These are phyloP conservation scores for Notoglanidium macrostoma DNA, from an alignment of 2,797 vertebrate genomes.

Conservation along the genomic window DNA sequence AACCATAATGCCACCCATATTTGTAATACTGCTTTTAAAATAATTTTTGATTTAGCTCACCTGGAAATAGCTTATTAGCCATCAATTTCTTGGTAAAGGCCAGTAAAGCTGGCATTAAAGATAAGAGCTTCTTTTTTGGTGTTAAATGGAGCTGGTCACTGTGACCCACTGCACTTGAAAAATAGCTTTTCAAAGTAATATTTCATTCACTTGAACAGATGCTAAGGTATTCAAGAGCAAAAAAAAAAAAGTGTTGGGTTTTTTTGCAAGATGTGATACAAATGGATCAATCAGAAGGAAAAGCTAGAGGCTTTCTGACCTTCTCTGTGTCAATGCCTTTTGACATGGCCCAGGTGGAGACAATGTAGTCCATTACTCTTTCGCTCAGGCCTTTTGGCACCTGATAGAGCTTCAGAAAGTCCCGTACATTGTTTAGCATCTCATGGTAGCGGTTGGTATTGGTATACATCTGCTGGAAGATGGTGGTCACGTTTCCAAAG, in stretches of 20 bases:
- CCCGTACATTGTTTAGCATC: slow-evolving; percentile 97
- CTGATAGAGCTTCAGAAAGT: slow-evolving; percentile 97
- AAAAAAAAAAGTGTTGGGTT: neutral
- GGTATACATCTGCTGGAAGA: slow-evolving; percentile 99
- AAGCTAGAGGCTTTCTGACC: slow-evolving; percentile 70
- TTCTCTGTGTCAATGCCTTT: slow-evolving; percentile 99
- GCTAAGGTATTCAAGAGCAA: neutral
- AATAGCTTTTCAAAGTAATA: neutral
- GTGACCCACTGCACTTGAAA: neutral
- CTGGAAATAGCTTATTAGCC: neutral
- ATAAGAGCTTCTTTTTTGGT: neutral
- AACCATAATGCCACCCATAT: neutral
- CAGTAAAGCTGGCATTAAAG: neutral
- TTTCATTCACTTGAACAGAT: neutral
- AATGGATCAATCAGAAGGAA: neutral
- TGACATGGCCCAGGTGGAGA: slow-evolving; percentile 99
- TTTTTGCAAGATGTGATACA: neutral
- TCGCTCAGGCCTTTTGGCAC: slow-evolving; percentile 98
- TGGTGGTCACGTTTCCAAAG: slow-evolving; percentile 98
- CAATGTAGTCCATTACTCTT: slow-evolving; percentile 98
- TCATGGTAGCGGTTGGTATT: slow-evolving; percentile 99
- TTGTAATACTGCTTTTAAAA: neutral
- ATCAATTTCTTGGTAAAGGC: neutral
- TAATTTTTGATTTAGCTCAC: neutral
- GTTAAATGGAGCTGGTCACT: neutral